Evolutionary conservation across 53 echinoderm and acorn worm genomes (phyloP).

Genomic region (Luidia sarsii): DNA sequence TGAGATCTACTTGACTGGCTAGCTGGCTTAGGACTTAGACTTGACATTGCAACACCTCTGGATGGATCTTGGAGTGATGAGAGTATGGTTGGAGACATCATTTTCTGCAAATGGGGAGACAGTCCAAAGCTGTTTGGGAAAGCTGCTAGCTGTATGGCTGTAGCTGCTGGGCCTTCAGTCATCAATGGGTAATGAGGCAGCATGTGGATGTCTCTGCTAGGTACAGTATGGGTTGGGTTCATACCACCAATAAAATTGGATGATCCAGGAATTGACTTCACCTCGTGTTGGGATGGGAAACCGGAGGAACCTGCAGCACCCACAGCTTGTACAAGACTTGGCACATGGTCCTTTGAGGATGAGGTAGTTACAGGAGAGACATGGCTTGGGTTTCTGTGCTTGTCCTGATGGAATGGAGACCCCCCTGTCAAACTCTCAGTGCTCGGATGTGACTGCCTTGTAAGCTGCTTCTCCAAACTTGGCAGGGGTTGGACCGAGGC

Average conservation of each 20-base stretch:
- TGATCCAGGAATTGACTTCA: constrained; percentile 4
- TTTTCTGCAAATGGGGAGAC: constrained; percentile 30
- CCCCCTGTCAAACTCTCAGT: background rate
- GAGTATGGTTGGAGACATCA: background rate
- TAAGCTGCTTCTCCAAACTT: constrained; percentile 1
- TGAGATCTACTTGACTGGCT: constrained; percentile 1
- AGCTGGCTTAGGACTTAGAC: background rate
- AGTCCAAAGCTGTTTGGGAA: constrained; percentile 6
- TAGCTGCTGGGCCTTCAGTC: constrained; percentile 5
- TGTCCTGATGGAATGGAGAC: background rate
- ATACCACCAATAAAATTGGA: constrained; percentile 34
- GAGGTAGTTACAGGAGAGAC: constrained; percentile 20
- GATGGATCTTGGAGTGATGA: constrained; percentile 3
- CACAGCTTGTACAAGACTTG: constrained; percentile 19
- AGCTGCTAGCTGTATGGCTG: background rate
- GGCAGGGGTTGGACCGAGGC: background rate
- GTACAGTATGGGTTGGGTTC: constrained; percentile 16
- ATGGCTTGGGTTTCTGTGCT: background rate
- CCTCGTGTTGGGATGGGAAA: constrained; percentile 9
- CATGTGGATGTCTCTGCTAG: constrained; percentile 16
- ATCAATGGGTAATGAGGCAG: background rate
- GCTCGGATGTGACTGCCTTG: background rate
- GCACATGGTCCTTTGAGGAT: constrained; percentile 6
- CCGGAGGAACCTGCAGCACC: background rate
- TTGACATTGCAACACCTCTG: background rate